Base-by-base conservation (phyloP, 1,140 invertebrate genomes). In the Tetramorium alpestre region DNA sequence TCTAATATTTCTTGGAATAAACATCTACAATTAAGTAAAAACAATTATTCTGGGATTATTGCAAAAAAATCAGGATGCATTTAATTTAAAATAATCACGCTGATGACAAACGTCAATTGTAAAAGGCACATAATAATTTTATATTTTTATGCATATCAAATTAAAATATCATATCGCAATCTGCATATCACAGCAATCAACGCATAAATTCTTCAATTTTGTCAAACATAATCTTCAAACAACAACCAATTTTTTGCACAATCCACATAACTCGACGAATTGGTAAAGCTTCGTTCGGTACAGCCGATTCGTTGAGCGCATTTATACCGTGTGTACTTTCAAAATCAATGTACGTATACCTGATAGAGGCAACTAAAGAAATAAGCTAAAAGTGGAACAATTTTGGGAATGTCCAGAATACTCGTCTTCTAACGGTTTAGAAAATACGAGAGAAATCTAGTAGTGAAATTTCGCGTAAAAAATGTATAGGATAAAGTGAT, bases 311-410 rank as follows among this genome's bases (percentile, higher is more conserved):
- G 41, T 75, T 49, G 49, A 13, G 11, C 54, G 22, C 67, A 72
- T 84, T 73, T 75, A 73, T 62, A 84, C 54, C 80, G 80, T 82
- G 67, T 84, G 80, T 84, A 84, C 80, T 75, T 84, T 84, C 80
- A 84, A 60, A 84, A 73, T 84, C 80, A 75, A 84, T 60, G 80
- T 84, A 84, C 80, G 80, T 75, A 84, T 84, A 84, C 41, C 69
- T 84, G 69, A 84, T 84, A 84, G 56, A 84, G 69, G 69, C 38
- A 60, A 84, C 58, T 84, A 60, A 84, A 84, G 44, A 56, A 4
- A 73, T 84, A 75, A 73, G 54, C 54, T 75, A 75, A 73, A 84
- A 60, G 54, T 72, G 69, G 80, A 84, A 60, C 80, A 84, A 84
- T 60, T 84, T 84, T 84, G 25, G 41, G 41, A 75, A 44, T 84